phyloP scores from a whole-genome alignment of 1,140 invertebrate genomes.

The Calephelis virginiensis region DNA sequence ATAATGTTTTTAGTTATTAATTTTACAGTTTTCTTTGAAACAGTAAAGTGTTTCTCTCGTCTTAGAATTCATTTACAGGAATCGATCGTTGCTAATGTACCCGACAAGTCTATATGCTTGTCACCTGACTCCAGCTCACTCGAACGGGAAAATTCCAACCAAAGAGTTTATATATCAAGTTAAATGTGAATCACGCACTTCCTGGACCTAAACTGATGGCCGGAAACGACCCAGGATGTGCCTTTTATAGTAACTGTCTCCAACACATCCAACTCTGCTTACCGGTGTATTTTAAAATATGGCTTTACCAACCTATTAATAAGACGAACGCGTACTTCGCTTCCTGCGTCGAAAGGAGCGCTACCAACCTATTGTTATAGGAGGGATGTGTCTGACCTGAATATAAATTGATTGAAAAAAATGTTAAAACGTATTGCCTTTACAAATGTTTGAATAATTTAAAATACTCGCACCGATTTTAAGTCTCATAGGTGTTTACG shows the following conservation, averaged over 20 bases:
- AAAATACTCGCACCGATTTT: no score
- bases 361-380: slow-evolving; percentile 70
- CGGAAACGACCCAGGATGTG: slow-evolving; percentile 68
- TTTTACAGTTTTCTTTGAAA: no score
- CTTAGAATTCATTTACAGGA: no score
- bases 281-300: slow-evolving; percentile 52
- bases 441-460: slow-evolving; percentile 10
- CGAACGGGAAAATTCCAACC: slow-evolving; percentile 24
- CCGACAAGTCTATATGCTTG: no score
- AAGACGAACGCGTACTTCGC: slow-evolving; percentile 58
- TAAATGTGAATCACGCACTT: slow-evolving; percentile 56
- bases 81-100: no score
- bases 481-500: no score
- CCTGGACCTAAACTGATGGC: slow-evolving; percentile 46
- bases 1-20: no score
- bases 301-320: slow-evolving; percentile 57
- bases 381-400: slow-evolving; percentile 63
- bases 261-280: slow-evolving; percentile 60
- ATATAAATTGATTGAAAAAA: slow-evolving; percentile 42
- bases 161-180: slow-evolving; percentile 29
- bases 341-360: slow-evolving; percentile 72
- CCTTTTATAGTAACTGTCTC: slow-evolving; percentile 67
- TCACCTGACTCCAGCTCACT: not conserved
- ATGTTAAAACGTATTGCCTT: slow-evolving; percentile 10
- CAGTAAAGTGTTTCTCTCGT: no score